Evolutionary conservation across 2,888 invertebrate genomes (phyloP).

Genomic region (Theretra japonica): DNA sequence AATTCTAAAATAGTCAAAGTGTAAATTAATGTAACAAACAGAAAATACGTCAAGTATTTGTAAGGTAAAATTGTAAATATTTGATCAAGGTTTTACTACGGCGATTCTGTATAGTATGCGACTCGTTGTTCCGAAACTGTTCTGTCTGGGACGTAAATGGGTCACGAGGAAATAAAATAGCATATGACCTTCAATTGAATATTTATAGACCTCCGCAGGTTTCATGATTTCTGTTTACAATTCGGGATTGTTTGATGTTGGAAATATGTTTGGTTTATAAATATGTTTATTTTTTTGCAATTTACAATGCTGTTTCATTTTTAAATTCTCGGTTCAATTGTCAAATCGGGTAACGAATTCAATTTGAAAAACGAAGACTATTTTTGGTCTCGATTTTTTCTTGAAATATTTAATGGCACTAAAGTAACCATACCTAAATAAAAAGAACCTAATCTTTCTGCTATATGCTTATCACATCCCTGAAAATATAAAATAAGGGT

Average conservation of each 20-base stretch:
- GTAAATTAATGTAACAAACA: no score
- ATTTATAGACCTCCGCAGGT: constrained; percentile 3
- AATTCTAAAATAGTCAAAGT: no score
- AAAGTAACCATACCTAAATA: no score
- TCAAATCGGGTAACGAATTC: background rate
- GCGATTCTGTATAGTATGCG: background rate
- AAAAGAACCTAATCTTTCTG: no score
- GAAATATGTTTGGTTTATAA: no score
- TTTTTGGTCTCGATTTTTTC: no score
- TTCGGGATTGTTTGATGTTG: no score
- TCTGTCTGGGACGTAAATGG: background rate
- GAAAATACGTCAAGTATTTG: no score
- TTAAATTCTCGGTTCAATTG: background rate
- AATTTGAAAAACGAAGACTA: background rate
- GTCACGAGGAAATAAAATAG: constrained; percentile 12
- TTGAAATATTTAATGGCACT: no score
- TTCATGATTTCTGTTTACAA: background rate
- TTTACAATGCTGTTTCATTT: background rate
- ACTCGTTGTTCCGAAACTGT: background rate
- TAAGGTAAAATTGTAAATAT: background rate
- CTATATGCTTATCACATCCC: no score
- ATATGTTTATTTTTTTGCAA: background rate
- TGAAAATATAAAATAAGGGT: background rate
- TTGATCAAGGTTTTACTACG: background rate
- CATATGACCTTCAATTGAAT: constrained; percentile 10